A percentile compares a stretch with the other conserved stretches of the same genome.
Evolutionary conservation across 2,797 vertebrate species (phyloP).

Genomic region (Alca torda): DNA sequence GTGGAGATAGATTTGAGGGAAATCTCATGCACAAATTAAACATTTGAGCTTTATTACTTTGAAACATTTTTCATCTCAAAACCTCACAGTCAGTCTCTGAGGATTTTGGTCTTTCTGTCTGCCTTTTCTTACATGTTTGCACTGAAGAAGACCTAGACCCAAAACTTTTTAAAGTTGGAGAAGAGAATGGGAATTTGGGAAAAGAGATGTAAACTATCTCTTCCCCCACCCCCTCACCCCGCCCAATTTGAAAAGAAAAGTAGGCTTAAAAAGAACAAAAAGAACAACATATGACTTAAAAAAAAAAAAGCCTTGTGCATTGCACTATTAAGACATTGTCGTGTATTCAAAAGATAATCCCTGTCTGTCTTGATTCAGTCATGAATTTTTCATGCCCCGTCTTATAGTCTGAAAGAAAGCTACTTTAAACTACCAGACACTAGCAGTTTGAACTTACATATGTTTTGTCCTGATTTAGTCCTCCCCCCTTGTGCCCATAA

Average conservation of each 20-base stretch:
- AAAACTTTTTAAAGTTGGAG: background rate
- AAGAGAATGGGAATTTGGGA: background rate
- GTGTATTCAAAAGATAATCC: background rate
- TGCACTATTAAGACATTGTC: background rate
- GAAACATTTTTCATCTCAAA: background rate
- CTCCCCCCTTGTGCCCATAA: background rate
- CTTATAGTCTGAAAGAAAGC: background rate
- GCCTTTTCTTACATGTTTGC: background rate
- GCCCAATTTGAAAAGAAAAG: background rate
- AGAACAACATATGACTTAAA: background rate
- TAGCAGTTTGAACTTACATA: background rate
- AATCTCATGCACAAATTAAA: background rate
- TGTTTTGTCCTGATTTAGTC: background rate
- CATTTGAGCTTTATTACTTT: background rate
- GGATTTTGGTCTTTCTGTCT: background rate
- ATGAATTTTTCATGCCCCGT: background rate
- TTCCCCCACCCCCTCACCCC: fast-evolving
- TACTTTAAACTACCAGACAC: background rate
- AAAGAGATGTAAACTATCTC: background rate
- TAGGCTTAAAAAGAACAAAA: background rate
- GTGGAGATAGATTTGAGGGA: background rate
- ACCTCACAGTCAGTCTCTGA: background rate
- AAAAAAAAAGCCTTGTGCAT: background rate
- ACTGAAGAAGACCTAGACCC: background rate
- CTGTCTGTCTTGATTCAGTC: background rate